A percentile compares a stretch with the other conserved stretches of the same genome.
Evolutionary conservation across 2,888 invertebrate genomes (phyloP).

Genomic region (Masnerella sp.): DNA sequence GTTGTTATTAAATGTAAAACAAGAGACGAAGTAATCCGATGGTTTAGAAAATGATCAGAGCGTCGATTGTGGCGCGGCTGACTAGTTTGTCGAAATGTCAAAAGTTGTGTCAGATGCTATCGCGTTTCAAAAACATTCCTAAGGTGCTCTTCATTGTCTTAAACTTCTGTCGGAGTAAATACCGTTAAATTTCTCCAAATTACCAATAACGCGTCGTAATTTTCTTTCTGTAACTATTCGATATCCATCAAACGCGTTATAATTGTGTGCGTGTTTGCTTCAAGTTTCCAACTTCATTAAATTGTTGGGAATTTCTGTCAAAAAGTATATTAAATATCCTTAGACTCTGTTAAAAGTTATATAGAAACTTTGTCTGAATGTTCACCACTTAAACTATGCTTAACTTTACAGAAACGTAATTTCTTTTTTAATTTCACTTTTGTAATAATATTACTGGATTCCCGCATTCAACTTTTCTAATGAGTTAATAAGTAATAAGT

Average conservation of each 20-base stretch:
- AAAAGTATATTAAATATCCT: constrained; percentile 29
- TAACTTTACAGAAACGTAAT: constrained; percentile 16
- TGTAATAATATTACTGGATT: too few species aligned
- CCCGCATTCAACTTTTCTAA: too few species aligned
- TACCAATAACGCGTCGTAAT: too few species aligned
- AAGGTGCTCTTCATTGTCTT: constrained; percentile 10
- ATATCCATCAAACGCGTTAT: neutral
- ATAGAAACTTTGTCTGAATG: constrained; percentile 31
- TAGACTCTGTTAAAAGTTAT: constrained; percentile 39
- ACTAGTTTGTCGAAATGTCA: constrained; percentile 37
- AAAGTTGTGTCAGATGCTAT: constrained; percentile 18
- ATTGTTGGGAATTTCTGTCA: constrained; percentile 16
- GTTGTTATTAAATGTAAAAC: constrained; percentile 23
- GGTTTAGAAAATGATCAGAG: constrained; percentile 13
- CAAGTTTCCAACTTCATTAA: constrained; percentile 18
- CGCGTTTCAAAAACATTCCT: constrained; percentile 20
- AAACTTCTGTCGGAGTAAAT: neutral
- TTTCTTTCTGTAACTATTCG: too few species aligned
- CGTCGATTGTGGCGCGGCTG: constrained; percentile 2
- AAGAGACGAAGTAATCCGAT: neutral
- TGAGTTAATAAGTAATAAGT: too few species aligned
- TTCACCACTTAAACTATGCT: constrained; percentile 23
- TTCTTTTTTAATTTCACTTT: constrained; percentile 11
- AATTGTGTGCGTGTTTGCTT: neutral
- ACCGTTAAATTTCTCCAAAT: constrained; percentile 6